Base-by-base conservation (phyloP, 2,888 invertebrate species). In the Ganaspis brasiliensis region DNA sequence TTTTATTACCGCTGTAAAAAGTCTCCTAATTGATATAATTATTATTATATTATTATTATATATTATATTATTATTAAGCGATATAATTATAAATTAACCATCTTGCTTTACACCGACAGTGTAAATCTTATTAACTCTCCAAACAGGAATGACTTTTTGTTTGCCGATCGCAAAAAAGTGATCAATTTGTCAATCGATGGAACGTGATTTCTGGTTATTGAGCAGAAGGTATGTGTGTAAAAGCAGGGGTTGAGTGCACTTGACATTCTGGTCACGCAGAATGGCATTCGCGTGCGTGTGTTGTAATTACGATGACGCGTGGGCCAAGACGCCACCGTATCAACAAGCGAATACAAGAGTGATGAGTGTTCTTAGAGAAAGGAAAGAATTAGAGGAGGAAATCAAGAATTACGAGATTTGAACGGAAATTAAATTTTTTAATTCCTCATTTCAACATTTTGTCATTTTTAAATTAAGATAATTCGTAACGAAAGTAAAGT, bases 261-360 rank as follows among this genome's bases (percentile, higher is more conserved):
- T 79, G 78, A 73, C 59, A 88, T 85, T 87, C 87, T 80, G 84
- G 88, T 87, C 89, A 89, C 88, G 89, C 84, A 86, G 83, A 85
- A 83, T 84, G 81, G 84, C 86, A 86, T 89, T 87, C 87, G 87
- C 87, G 87, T 87, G 87, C 87, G 88, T 88, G 85, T 85, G 85
- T 81, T 83, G 88, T 89, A 89, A 89, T 91, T 89, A 89, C 83
- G 87, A 85, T 82, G 88, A 88, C 89, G 89, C 88, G 88, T 89
- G 87, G 89, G 87, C 87, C 84, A 90, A 85, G 87, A 89, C 85
- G 87, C 88, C 84, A 84, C 86, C 82, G 85, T 84, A 88, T 87
- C 87, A 85, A 85, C 85, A 80, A 77, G 79, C 79, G 81, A 84
- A 84, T 80, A 83, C 79, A 81, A 84, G n/a, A n/a, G n/a, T n/a